Conservation (phyloP, 2,888 invertebrate genomes). For the Mechanitis mazaeus region DNA sequence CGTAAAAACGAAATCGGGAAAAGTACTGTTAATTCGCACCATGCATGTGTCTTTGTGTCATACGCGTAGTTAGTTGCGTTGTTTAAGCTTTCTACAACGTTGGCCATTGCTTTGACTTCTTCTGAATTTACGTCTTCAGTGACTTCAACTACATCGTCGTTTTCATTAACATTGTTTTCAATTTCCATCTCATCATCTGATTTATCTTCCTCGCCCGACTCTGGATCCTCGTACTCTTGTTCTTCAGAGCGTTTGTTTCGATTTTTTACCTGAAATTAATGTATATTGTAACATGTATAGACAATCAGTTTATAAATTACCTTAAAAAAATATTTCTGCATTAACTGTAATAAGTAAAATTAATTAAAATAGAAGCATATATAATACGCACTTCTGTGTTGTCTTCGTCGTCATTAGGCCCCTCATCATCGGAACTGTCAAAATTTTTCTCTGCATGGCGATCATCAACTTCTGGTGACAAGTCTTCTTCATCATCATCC, state of each 20-base stretch:
- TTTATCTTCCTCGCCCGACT: constrained; percentile 76
- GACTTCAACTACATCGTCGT: constrained; percentile 44
- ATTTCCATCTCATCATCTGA: constrained; percentile 66
- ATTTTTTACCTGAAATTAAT: constrained; percentile 54
- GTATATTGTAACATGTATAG: background rate
- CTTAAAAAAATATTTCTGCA: too few species aligned
- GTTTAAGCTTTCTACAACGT: constrained; percentile 57
- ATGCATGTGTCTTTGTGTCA: constrained; percentile 84
- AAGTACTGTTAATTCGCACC: constrained; percentile 89
- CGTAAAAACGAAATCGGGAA: constrained; percentile 72
- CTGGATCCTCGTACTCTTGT: constrained; percentile 82
- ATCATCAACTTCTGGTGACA: constrained; percentile 36
- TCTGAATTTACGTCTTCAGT: constrained; percentile 41
- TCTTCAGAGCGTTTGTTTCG: constrained; percentile 76
- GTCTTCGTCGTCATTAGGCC: constrained; percentile 61
- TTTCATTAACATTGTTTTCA: constrained; percentile 46
- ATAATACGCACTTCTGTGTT: constrained; percentile 46
- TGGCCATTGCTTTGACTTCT: constrained; percentile 51
- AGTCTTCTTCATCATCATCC: constrained; percentile 54
- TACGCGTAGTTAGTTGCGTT: constrained; percentile 81
- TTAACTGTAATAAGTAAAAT: background rate
- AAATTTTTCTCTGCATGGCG: constrained; percentile 74
- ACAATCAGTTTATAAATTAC: background rate
- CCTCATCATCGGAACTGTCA: constrained; percentile 78
- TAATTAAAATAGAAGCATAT: constrained; percentile 7